phyloP scores from a whole-genome alignment of 2,113 vertebrate species.

The Phasianus colchicus region DNA sequence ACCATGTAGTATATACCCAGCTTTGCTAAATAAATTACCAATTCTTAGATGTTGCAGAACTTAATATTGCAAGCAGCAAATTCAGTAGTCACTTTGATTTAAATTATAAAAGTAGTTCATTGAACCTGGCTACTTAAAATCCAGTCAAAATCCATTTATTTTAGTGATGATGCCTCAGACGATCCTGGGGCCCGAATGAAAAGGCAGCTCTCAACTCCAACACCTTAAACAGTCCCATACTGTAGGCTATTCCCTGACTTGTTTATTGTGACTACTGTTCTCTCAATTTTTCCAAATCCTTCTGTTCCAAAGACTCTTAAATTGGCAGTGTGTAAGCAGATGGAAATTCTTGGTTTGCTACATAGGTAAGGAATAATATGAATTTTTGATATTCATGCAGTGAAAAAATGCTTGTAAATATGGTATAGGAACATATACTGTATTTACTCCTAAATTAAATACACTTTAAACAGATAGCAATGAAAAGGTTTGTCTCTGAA shows the following conservation, averaged over 20 bases:
- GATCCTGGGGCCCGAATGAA: slow-evolving; percentile 4
- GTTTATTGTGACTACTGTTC: slow-evolving; percentile 13
- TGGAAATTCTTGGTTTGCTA: neutral
- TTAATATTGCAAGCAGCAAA: neutral
- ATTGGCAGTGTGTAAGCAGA: neutral
- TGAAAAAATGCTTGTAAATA: neutral
- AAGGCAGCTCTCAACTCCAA: slow-evolving; percentile 4
- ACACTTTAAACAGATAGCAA: neutral
- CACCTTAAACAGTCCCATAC: slow-evolving; percentile 8
- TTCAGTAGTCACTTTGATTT: neutral
- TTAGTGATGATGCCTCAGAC: slow-evolving; percentile 17
- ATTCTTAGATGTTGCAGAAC: neutral
- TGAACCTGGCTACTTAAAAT: slow-evolving; percentile 11
- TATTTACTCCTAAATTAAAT: slow-evolving; percentile 11
- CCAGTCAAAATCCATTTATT: neutral
- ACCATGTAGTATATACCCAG: too few relatives aligned
- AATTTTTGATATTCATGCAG: neutral
- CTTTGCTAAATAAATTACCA: neutral
- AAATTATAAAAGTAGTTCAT: neutral
- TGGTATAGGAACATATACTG: neutral
- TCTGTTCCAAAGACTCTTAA: slow-evolving; percentile 10
- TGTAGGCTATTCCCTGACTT: neutral
- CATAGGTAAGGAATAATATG: neutral
- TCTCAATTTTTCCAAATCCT: neutral
- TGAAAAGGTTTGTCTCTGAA: neutral